Base-by-base conservation (phyloP, 2,888 invertebrate species). In the Heliconius ismenius region DNA sequence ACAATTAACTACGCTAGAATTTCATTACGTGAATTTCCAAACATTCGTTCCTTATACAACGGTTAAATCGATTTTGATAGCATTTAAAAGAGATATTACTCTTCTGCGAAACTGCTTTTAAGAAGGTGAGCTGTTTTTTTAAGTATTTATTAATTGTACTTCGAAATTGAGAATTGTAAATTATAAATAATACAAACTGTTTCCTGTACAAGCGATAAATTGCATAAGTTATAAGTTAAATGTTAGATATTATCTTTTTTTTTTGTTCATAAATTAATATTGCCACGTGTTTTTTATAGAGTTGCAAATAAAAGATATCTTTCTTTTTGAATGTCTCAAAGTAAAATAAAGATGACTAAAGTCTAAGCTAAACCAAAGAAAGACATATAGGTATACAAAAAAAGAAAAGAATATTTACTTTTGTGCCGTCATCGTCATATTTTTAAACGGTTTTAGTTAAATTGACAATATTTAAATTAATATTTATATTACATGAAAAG, bases 21-120 rank as follows among this genome's bases (percentile, higher is more conserved):
- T 67, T 39, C 15, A 39, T 6, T 67, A 65, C 3, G 39, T 24
- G 36, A 39, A 36, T n/a, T 36, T n/a, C 13, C 6, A 6, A 67
- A 39, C 67, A 43, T 67, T 67, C n/a, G 39, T 24, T 67, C 39
- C 39, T 43, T 43, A 15, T 67, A 18, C 24, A 39, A 43, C 24
- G 18, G 39, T 43, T 26, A n/a, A 67, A 67, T 67, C 39, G 39
- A 67, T 43, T 67, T 67, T 67, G 24, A 67, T 15, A 43, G 13
- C 0, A 43, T 43, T 43, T 24, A 39, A 67, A 39, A 18, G n/a
- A 32, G 24, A 39, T 67, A 67, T 67, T 39, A n/a, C 24, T 7
- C 13, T 67, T 67, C 65, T 39, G n/a, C n/a, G 13, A 67, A 65
- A 67, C 15, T 39, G 15, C 36, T 39, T 39, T 67, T n/a, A 67